Percentiles rank a stretch among this genome's conserved stretches.
Evolutionary conservation across 2,888 invertebrate species (phyloP).

Genomic region (Chrysopilus asiliformis): DNA sequence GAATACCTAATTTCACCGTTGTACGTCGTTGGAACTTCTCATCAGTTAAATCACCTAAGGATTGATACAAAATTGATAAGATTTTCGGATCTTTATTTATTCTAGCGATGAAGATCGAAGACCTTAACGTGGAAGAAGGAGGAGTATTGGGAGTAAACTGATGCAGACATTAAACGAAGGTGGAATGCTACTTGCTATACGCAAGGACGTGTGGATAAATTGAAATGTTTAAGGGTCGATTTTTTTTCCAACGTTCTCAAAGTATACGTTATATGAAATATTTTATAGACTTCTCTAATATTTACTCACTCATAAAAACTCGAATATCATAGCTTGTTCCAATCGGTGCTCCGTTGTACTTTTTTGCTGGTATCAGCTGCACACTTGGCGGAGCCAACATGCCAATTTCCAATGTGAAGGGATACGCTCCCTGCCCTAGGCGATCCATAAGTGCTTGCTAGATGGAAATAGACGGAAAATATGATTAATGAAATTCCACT

Average conservation of each 20-base stretch:
- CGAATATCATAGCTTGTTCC: conserved; percentile 76
- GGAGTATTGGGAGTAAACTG: no score
- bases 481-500: neutral
- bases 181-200: no score
- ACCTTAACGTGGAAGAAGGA: no score
- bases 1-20: conserved; percentile 66
- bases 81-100: no score
- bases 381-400: conserved; percentile 73
- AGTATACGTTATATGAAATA: no score
- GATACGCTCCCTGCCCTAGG: conserved; percentile 58
- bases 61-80: neutral
- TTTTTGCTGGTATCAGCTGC: conserved; percentile 71
- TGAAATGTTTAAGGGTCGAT: no score
- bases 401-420: conserved; percentile 64
- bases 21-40: conserved; percentile 62
- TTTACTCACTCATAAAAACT: conserved; percentile 53
- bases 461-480: conserved; percentile 18
- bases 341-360: conserved; percentile 75
- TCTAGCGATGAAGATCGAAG: no score
- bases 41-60: conserved; percentile 56
- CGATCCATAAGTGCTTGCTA: conserved; percentile 65
- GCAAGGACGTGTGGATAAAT: no score
- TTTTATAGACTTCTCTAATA: neutral
- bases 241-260: no score
- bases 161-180: no score